A percentile compares a stretch with the other conserved stretches of the same genome.
Evolutionary conservation across 2,113 vertebrate species (phyloP).

Genomic region (Tenebrosternarchus preto): DNA sequence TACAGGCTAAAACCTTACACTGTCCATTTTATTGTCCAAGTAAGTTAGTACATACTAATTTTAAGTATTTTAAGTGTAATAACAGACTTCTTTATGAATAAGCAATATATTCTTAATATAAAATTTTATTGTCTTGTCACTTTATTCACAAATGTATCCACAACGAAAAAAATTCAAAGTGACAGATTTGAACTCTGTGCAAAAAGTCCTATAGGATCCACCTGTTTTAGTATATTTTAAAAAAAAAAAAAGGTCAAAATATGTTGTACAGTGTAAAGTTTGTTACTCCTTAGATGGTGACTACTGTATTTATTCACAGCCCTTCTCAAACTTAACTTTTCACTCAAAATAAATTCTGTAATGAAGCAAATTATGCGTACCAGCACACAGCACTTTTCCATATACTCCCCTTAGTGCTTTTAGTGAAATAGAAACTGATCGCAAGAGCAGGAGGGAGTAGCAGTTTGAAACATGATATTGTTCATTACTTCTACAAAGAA

Average conservation of each 20-base stretch:
- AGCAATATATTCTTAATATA: too few species aligned
- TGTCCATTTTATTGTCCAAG: too few species aligned
- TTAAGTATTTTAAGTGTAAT: too few species aligned
- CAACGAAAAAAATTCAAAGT: not conserved
- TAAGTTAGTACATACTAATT: too few species aligned
- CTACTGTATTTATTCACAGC: not conserved
- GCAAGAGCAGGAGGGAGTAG: slow-evolving; percentile 17
- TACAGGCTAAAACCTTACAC: too few species aligned
- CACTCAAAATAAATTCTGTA: not conserved
- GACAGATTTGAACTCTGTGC: too few species aligned
- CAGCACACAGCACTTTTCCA: not conserved
- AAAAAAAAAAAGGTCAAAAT: too few species aligned
- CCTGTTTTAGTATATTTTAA: too few species aligned
- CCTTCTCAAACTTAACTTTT: not conserved
- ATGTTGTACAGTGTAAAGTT: too few species aligned
- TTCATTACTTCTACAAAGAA: slow-evolving; percentile 23
- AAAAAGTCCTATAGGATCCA: too few species aligned
- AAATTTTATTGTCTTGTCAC: not conserved
- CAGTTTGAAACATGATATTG: slow-evolving; percentile 8
- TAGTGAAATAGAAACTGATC: slow-evolving; percentile 31
- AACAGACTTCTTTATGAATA: too few species aligned
- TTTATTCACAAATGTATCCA: too few species aligned
- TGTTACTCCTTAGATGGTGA: not conserved
- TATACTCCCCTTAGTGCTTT: slow-evolving; percentile 1
- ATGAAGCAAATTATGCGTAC: not conserved